Conservation (phyloP, 2,888 invertebrate genomes). For the Harmothoe impar region DNA sequence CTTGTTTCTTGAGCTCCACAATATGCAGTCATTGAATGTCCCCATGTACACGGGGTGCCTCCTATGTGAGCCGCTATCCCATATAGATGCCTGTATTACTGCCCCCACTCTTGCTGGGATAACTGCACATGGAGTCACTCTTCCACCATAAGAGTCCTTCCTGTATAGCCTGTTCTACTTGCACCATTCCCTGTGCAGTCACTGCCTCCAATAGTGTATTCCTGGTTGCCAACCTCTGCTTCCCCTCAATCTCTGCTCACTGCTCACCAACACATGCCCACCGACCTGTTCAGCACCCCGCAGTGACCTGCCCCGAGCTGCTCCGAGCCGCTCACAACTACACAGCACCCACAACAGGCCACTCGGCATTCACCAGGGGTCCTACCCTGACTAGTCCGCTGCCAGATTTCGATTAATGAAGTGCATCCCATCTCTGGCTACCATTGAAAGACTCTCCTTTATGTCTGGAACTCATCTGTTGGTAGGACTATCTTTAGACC, state of each 20-base stretch:
- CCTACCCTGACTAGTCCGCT: neutral
- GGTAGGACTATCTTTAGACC: constrained; percentile 1
- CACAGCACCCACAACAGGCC: neutral
- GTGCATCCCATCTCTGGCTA: neutral
- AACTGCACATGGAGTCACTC: neutral
- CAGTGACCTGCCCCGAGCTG: neutral
- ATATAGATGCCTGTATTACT: neutral
- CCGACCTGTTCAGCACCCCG: neutral
- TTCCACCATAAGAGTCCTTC: neutral
- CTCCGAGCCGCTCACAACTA: neutral
- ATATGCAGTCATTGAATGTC: neutral
- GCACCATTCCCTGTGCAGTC: neutral
- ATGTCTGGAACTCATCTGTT: constrained; percentile 34
- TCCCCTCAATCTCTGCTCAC: neutral
- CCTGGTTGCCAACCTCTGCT: neutral
- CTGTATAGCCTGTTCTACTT: neutral
- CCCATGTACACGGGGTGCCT: neutral
- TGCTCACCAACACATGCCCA: neutral
- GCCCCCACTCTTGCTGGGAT: neutral
- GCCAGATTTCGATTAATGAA: constrained; percentile 41
- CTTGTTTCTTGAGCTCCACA: neutral
- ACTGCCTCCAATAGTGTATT: neutral
- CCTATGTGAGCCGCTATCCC: too few species aligned
- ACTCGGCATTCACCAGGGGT: constrained; percentile 11
- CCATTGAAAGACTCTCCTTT: constrained; percentile 11